Base-by-base conservation (phyloP, 2,888 invertebrate species). In the Polymixis flavicincta region DNA sequence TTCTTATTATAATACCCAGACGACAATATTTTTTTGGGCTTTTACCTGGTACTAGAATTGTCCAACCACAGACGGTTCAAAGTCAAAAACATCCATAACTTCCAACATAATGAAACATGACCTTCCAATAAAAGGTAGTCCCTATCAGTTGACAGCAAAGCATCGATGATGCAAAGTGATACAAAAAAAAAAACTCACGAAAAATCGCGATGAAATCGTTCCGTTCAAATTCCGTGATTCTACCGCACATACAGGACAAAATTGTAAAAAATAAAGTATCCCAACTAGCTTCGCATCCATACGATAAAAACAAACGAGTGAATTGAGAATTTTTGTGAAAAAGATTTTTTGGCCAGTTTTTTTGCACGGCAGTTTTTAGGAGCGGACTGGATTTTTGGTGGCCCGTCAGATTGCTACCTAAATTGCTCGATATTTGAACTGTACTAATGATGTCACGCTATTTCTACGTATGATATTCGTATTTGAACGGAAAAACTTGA, bases 181-280 rank as follows among this genome's bases (percentile, higher is more conserved):
- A 88, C 78, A 76, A 87, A 83, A 79, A 28, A 4, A 37, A 37
- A 37, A 37, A 37, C 8, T 13, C 5, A 13, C 0, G 72, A 87
- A 55, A 84, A 76, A 81, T 0, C 59, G 50, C 76, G 64, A 80
- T 85, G 84, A 79, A 85, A 85, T 83, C 75, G 83, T 82, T 83
- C 67, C 70, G 82, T 87, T 79, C 76, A 86, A 86, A 86, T 89
- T 82, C 84, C 78, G 83, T 81, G 83, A 88, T 87, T 81, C 78
- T 55, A 66, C 65, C 68, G 65, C 54, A 72, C 66, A 73, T 76
- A 76, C 68, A 59, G 84, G 59, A 70, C 59, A 28, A 83, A 79
- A 82, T 77, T 77, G 75, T 77, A 74, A 78, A 85, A 83, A 86
- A 84, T 73, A 81, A 80, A 71, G 57, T 59, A 64, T 42, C 68